phyloP scores from a whole-genome alignment of 2,888 invertebrate species.

The Coleophora flavipennella region DNA sequence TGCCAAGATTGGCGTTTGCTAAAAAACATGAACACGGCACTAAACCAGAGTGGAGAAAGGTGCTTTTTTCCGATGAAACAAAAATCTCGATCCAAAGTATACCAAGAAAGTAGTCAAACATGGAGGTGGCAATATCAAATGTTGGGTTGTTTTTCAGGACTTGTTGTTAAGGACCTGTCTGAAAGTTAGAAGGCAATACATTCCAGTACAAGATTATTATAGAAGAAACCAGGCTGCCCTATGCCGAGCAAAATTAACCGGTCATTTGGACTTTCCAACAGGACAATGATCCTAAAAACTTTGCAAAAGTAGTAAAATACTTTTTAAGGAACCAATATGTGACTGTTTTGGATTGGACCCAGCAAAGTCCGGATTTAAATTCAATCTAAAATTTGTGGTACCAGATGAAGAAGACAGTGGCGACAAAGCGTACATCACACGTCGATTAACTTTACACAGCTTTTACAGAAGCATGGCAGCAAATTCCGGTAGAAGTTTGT shows the following conservation, averaged over 20 bases:
- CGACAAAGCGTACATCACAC: neutral
- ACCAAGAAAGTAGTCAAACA: too few relatives aligned
- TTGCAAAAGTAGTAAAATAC: neutral
- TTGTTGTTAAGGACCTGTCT: too few relatives aligned
- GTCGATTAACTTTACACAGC: too few relatives aligned
- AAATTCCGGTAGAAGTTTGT: slow-evolving; percentile 1
- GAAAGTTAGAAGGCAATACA: too few relatives aligned
- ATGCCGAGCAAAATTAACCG: neutral
- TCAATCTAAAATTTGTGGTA: neutral
- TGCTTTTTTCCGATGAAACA: too few relatives aligned
- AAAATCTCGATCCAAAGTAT: too few relatives aligned
- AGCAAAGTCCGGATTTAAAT: neutral
- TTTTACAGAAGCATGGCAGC: slow-evolving; percentile 1
- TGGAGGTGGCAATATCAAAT: too few relatives aligned
- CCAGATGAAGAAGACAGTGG: neutral
- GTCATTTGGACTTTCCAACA: too few relatives aligned
- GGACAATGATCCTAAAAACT: too few relatives aligned
- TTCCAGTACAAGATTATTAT: neutral
- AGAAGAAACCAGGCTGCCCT: too few relatives aligned
- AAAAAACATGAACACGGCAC: slow-evolving; percentile 1
- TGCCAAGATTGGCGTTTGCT: neutral
- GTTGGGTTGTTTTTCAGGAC: too few relatives aligned
- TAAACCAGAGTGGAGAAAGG: too few relatives aligned
- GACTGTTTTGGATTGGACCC: slow-evolving; percentile 1
- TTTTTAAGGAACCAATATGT: neutral